A percentile compares a stretch with the other conserved stretches of the same genome.
phyloP scores from a whole-genome alignment of 2,113 vertebrate species.

The Bubo blakistoni region DNA sequence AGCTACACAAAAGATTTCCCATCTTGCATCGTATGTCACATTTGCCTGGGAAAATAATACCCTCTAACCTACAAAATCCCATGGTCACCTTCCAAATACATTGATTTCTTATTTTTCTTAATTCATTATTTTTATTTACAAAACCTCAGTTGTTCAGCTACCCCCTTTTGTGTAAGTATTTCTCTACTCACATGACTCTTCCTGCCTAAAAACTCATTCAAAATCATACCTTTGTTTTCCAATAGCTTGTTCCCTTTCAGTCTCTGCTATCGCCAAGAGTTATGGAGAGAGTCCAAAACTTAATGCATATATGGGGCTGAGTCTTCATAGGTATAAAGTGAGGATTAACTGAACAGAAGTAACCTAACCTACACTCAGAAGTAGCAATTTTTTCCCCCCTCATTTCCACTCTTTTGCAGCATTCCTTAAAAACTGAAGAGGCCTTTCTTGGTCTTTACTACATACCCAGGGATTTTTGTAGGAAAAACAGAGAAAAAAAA shows the following conservation, averaged over 20 bases:
- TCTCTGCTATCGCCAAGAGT: not conserved
- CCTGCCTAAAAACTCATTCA: not conserved
- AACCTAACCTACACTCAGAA: not conserved
- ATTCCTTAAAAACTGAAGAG: not conserved
- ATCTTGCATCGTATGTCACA: not conserved
- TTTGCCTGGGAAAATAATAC: not conserved
- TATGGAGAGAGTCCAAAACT: not conserved
- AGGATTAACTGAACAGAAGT: not conserved
- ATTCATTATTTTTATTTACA: not conserved
- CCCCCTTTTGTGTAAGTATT: not conserved
- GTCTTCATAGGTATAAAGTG: not conserved
- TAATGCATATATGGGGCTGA: not conserved
- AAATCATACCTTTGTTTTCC: not conserved
- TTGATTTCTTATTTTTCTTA: not conserved
- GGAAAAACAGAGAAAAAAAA: not conserved
- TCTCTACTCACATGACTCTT: not conserved
- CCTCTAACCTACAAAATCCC: not conserved
- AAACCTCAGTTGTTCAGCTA: not conserved
- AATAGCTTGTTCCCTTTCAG: not conserved
- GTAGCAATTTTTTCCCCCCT: not conserved
- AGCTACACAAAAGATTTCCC: not conserved
- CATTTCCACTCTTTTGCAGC: not conserved
- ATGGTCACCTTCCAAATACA: not conserved
- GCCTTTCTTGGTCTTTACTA: not conserved
- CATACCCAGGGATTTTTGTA: not conserved